Conservation (phyloP, 2,113 vertebrate species). For the Nesogale talazaci region DNA sequence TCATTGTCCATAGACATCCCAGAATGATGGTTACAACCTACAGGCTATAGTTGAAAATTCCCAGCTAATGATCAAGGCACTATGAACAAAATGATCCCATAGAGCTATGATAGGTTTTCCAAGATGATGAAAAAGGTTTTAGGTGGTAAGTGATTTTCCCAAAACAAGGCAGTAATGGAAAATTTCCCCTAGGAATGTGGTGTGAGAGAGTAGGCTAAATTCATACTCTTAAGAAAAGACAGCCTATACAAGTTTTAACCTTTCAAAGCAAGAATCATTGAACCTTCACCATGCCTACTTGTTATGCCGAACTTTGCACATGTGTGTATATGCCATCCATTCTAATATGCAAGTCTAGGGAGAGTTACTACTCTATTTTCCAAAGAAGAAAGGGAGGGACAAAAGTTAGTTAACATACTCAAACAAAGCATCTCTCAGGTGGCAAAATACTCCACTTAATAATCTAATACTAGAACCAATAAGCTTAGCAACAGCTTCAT, state of each 20-base stretch:
- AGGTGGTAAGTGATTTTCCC: neutral
- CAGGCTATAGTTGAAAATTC: neutral
- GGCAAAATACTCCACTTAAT: neutral
- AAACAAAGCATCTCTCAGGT: neutral
- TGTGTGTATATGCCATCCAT: neutral
- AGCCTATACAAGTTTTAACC: neutral
- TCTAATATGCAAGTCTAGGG: neutral
- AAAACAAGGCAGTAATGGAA: neutral
- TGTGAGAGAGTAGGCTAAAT: neutral
- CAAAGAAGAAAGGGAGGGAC: neutral
- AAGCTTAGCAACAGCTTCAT: neutral
- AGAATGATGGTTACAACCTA: neutral
- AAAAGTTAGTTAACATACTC: neutral
- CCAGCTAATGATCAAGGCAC: neutral
- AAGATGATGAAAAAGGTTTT: neutral
- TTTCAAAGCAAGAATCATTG: neutral
- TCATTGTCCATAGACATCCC: neutral
- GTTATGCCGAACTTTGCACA: neutral
- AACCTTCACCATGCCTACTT: neutral
- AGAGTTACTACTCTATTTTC: neutral
- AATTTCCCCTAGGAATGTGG: neutral
- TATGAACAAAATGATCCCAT: neutral
- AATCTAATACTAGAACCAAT: neutral
- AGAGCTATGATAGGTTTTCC: neutral
- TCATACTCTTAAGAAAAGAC: neutral